phyloP scores from a whole-genome alignment of 64 coral and sea anemone genomes.

The Dendrophyllia cribrosa region DNA sequence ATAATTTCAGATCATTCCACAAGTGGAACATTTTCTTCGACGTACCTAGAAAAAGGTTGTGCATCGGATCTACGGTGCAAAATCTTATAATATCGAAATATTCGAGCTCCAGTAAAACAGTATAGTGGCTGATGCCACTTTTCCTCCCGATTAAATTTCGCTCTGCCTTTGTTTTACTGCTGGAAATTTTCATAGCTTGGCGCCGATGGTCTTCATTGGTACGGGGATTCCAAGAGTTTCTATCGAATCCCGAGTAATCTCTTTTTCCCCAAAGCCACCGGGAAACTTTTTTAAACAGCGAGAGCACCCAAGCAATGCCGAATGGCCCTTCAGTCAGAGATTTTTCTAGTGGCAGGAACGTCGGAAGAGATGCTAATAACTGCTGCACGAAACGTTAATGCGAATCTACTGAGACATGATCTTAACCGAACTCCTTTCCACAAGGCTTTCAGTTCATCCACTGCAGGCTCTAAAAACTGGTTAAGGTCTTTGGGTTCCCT shows the following conservation, averaged over 20 bases:
- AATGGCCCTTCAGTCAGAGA: conserved; percentile 43
- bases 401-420: conserved; percentile 38
- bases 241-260: conserved; percentile 53
- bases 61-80: conserved; percentile 16
- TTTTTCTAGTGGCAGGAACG: conserved; percentile 51
- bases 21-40: conserved; percentile 38
- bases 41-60: conserved; percentile 21
- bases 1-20: conserved; percentile 42
- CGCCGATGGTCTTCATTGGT: conserved; percentile 20
- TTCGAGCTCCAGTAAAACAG: conserved; percentile 23
- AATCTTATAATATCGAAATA: conserved; percentile 35
- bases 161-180: conserved; percentile 1
- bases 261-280: conserved; percentile 52
- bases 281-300: conserved; percentile 43
- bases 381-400: conserved; percentile 39
- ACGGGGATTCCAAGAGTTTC: conserved; percentile 33
- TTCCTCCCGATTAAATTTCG: background rate
- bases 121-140: conserved; percentile 23
- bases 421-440: conserved; percentile 49
- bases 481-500: conserved; percentile 31
- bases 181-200: conserved; percentile 3
- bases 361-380: conserved; percentile 35
- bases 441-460: no score
- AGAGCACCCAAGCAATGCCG: conserved; percentile 41
- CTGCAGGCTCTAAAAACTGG: conserved; percentile 53